Conservation (phyloP, 1,140 invertebrate genomes). For the Panagrolaimus sp. region DNA sequence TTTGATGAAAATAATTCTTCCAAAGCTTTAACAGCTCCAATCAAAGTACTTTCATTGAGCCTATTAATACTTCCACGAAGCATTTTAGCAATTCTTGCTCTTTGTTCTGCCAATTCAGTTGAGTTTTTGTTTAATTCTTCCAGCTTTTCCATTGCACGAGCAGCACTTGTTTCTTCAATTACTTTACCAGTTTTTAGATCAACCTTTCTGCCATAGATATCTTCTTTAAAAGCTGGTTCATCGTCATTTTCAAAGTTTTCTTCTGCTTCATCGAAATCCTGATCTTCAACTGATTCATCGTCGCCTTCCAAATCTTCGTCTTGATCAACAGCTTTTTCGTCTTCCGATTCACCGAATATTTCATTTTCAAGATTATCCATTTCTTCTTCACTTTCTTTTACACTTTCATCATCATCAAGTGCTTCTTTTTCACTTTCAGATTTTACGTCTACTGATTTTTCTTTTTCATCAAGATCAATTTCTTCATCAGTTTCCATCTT, state of each 20-base stretch:
- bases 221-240: slow-evolving; percentile 17
- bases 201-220: slow-evolving; percentile 30
- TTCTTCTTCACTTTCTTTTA: not conserved
- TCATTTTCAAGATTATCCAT: not conserved
- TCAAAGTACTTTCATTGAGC: slow-evolving; percentile 38
- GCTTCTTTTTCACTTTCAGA: not conserved
- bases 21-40: slow-evolving; percentile 33
- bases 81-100: slow-evolving; percentile 7
- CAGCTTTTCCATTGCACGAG: slow-evolving; percentile 23
- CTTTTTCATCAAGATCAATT: slow-evolving; percentile 19
- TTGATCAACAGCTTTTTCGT: not conserved
- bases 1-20: slow-evolving; percentile 32
- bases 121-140: slow-evolving; percentile 22
- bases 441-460: not conserved
- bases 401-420: not conserved
- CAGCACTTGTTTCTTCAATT: slow-evolving; percentile 8
- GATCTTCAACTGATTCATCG: not conserved
- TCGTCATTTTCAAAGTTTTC: slow-evolving; percentile 27
- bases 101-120: slow-evolving; percentile 19
- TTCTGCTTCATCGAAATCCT: slow-evolving; percentile 22
- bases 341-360: not conserved
- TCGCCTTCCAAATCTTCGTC: slow-evolving; percentile 20
- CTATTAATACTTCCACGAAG: slow-evolving; percentile 29
- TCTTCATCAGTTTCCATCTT: slow-evolving; percentile 15
- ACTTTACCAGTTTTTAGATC: slow-evolving; percentile 25